phyloP scores from a whole-genome alignment of 2,888 invertebrate species.

The Chaetogeoica ovagalla region DNA sequence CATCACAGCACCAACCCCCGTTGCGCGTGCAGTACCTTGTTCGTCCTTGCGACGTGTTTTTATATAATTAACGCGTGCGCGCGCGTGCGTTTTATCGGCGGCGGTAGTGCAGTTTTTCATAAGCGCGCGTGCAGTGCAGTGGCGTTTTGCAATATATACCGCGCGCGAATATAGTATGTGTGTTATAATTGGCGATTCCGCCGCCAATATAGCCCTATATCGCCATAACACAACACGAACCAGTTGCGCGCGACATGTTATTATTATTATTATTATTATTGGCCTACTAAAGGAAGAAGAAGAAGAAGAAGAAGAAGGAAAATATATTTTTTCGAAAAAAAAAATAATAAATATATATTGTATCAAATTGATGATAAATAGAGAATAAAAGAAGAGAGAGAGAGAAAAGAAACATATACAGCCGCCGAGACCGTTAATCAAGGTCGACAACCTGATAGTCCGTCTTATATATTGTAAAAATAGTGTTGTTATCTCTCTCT shows the following conservation, averaged over 20 bases:
- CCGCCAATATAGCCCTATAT: neutral
- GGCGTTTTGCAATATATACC: too few relatives aligned
- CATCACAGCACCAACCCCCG: too few relatives aligned
- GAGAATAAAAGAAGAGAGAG: neutral
- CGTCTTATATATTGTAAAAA: neutral
- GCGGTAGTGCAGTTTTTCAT: slow-evolving; percentile 14
- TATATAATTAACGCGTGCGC: neutral
- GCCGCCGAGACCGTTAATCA: slow-evolving; percentile 51
- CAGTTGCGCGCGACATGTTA: slow-evolving; percentile 37
- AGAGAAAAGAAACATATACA: slow-evolving; percentile 20
- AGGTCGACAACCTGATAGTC: slow-evolving; percentile 50
- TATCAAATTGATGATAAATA: neutral
- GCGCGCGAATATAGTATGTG: neutral
- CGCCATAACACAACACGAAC: slow-evolving; percentile 35
- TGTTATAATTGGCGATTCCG: neutral
- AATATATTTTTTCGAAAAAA: neutral
- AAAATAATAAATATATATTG: too few relatives aligned
- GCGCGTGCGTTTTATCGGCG: too few relatives aligned
- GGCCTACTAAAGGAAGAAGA: slow-evolving; percentile 36
- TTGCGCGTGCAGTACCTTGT: too few relatives aligned
- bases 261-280: too few relatives aligned
- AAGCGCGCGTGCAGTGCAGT: too few relatives aligned
- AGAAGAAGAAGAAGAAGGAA: neutral
- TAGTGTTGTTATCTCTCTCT: neutral
- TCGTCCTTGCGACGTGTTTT: slow-evolving; percentile 46